Evolutionary conservation across 2,888 invertebrate genomes (phyloP).

Genomic region (Synanthedon formicaeformis): DNA sequence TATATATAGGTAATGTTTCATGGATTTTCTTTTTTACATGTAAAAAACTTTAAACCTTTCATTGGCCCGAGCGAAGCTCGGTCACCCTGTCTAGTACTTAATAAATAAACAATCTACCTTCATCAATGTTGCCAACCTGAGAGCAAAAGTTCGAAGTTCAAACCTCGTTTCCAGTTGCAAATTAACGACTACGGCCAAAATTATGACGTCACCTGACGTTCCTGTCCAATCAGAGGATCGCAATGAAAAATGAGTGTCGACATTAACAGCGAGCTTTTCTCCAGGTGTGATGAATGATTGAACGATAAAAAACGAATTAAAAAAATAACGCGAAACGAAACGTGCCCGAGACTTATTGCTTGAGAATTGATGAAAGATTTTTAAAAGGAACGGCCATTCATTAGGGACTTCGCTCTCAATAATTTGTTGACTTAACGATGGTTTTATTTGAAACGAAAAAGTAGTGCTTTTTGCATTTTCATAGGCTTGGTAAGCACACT

Average conservation of each 20-base stretch:
- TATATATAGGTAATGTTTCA: too few species aligned
- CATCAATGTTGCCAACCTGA: background rate
- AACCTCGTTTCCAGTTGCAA: constrained; percentile 11
- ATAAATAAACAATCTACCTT: background rate
- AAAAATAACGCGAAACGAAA: constrained; percentile 1
- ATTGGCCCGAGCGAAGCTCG: too few species aligned
- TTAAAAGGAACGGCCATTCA: background rate
- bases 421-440: background rate
- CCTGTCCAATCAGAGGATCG: constrained; percentile 33
- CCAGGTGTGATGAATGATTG: constrained; percentile 28
- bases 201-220: constrained; percentile 33
- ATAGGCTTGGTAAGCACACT: too few species aligned
- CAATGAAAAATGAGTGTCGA: constrained; percentile 39
- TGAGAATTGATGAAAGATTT: background rate
- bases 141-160: constrained; percentile 11
- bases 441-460: too few species aligned
- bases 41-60: too few species aligned
- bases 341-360: background rate
- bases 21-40: too few species aligned
- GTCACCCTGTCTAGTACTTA: too few species aligned
- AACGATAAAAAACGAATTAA: constrained; percentile 24
- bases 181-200: constrained; percentile 25
- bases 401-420: background rate
- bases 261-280: constrained; percentile 26
- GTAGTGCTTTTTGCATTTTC: too few species aligned